phyloP scores from a whole-genome alignment of 2,888 invertebrate species.

The Drosophila meridionalis region DNA sequence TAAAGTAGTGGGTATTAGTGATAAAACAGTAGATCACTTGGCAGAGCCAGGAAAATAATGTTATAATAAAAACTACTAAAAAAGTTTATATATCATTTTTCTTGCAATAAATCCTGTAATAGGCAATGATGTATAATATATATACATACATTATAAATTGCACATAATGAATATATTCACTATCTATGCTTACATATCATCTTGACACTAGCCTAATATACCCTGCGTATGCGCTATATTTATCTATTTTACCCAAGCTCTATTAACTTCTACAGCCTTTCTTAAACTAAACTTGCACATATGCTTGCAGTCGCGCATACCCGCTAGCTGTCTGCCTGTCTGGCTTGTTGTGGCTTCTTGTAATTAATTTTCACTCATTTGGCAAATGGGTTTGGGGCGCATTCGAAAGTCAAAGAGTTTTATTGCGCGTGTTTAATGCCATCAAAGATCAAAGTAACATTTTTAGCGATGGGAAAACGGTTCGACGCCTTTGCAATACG shows the following conservation, averaged over 20 bases:
- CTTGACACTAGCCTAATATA: not conserved
- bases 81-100: not conserved
- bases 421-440: slow-evolving; percentile 73
- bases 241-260: not conserved
- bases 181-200: not conserved
- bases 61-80: not conserved
- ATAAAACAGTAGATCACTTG: too few species aligned
- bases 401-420: slow-evolving; percentile 63
- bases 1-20: too few species aligned
- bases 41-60: too few species aligned
- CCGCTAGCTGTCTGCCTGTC: not conserved
- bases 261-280: not conserved
- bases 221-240: not conserved
- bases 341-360: slow-evolving; percentile 63
- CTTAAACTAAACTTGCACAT: not conserved
- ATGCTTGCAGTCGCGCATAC: not conserved
- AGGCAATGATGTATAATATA: too few species aligned
- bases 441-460: slow-evolving; percentile 69
- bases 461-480: slow-evolving; percentile 46
- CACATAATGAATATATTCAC: not conserved
- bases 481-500: slow-evolving; percentile 56
- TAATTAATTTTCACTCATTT: slow-evolving; percentile 77
- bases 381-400: slow-evolving; percentile 65
- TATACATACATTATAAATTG: not conserved
- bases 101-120: not conserved